Evolutionary conservation across 2,888 invertebrate species (phyloP).

Genomic region (Calliphora vomitoria): DNA sequence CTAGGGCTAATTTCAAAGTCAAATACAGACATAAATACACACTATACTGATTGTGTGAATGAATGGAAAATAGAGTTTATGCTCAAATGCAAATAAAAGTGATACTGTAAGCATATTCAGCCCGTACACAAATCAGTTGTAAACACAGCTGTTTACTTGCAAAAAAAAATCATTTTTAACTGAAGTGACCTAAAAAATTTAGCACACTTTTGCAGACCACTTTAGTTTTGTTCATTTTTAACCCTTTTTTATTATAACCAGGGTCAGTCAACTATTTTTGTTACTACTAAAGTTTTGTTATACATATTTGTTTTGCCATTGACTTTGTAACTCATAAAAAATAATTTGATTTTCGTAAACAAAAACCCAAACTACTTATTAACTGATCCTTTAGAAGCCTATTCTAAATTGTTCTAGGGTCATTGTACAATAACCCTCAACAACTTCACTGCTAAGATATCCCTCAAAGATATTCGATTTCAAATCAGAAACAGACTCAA

Average conservation of each 20-base stretch:
- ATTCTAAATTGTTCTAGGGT: too few species aligned
- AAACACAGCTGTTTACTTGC: background rate
- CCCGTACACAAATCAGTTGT: background rate
- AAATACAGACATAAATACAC: conserved; percentile 13
- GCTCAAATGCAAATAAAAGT: background rate
- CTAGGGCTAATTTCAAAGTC: background rate
- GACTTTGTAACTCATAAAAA: too few species aligned
- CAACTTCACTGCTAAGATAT: too few species aligned
- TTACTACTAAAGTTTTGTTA: too few species aligned
- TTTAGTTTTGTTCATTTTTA: background rate
- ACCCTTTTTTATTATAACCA: background rate
- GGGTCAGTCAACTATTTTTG: background rate
- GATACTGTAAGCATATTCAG: background rate
- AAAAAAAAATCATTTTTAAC: background rate
- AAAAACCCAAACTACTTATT: too few species aligned
- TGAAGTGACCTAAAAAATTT: background rate
- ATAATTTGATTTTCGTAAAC: too few species aligned
- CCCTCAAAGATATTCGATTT: too few species aligned
- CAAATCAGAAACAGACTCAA: too few species aligned
- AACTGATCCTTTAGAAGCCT: too few species aligned
- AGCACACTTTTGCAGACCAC: background rate
- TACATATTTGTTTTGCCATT: too few species aligned
- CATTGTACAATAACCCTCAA: too few species aligned
- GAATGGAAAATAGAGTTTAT: background rate
- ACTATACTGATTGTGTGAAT: background rate